phyloP scores from a whole-genome alignment of 1,140 invertebrate species.

The Hydropsyche tenuis region DNA sequence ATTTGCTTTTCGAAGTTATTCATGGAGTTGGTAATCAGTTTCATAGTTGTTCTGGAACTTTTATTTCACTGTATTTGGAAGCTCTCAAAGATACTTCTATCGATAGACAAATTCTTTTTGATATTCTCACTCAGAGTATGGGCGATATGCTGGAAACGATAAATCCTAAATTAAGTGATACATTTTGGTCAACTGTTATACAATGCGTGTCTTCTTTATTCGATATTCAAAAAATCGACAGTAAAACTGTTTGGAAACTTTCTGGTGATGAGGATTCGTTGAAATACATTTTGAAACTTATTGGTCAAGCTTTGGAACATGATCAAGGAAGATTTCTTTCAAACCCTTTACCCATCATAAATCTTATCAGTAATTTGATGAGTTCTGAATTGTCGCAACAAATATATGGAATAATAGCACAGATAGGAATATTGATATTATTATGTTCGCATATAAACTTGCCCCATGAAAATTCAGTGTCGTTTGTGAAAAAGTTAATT shows the following conservation, averaged over 20 bases:
- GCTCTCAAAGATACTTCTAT: slow-evolving; percentile 63
- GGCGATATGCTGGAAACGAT: slow-evolving; percentile 66
- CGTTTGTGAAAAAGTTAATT: slow-evolving; percentile 68
- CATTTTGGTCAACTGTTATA: slow-evolving; percentile 66
- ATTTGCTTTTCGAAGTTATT: slow-evolving; percentile 85
- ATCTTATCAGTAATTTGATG: slow-evolving; percentile 65
- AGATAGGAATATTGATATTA: slow-evolving; percentile 67
- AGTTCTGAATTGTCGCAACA: slow-evolving; percentile 60
- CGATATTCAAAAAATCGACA: slow-evolving; percentile 14
- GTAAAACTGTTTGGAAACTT: slow-evolving; percentile 33
- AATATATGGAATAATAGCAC: slow-evolving; percentile 62
- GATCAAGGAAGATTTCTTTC: slow-evolving; percentile 69
- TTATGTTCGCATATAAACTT: slow-evolving; percentile 67
- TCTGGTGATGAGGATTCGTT: slow-evolving; percentile 50
- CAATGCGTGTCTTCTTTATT: slow-evolving; percentile 41
- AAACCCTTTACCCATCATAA: slow-evolving; percentile 63
- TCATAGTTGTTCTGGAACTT: slow-evolving; percentile 76
- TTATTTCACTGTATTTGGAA: slow-evolving; percentile 69
- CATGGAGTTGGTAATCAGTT: slow-evolving; percentile 81
- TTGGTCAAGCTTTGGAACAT: slow-evolving; percentile 67
- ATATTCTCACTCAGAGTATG: slow-evolving; percentile 69
- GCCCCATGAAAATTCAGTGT: slow-evolving; percentile 72
- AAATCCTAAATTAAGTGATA: slow-evolving; percentile 64
- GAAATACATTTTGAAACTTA: slow-evolving; percentile 63
- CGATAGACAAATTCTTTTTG: slow-evolving; percentile 65